Conservation (phyloP, 2,113 vertebrate genomes). For the Tupaia chinensis region DNA sequence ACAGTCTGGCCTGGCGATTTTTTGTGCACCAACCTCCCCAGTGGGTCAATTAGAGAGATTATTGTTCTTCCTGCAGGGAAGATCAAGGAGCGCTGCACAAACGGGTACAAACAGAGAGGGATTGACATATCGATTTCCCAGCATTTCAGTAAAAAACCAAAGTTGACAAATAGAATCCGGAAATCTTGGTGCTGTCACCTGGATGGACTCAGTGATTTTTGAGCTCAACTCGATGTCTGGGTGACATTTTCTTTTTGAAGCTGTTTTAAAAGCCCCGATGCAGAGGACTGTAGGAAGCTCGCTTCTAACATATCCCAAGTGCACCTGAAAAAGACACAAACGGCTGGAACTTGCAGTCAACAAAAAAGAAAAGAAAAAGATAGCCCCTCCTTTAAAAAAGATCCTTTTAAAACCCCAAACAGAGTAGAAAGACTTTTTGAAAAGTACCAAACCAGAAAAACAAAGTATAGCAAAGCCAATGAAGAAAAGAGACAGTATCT, state of each 20-base stretch:
- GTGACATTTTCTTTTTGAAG: constrained; percentile 65
- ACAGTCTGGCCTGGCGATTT: constrained; percentile 91
- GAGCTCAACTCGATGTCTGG: constrained; percentile 54
- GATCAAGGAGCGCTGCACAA: constrained; percentile 93
- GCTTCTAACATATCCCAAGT: constrained; percentile 23
- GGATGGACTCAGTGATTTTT: constrained; percentile 68
- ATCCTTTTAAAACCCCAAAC: background rate
- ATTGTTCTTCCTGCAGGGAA: constrained; percentile 99
- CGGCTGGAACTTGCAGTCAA: constrained; percentile 30
- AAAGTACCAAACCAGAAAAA: constrained; percentile 8
- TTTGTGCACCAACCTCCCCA: constrained; percentile 94
- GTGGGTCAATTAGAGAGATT: constrained; percentile 99
- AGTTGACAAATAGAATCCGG: constrained; percentile 85
- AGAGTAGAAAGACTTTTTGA: background rate
- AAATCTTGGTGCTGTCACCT: constrained; percentile 80
- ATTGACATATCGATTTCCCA: constrained; percentile 96
- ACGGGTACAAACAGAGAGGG: constrained; percentile 93
- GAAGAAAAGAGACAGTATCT: background rate
- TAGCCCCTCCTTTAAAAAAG: background rate
- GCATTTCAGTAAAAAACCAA: constrained; percentile 87
- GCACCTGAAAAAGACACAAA: constrained; percentile 51
- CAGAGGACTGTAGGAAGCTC: background rate
- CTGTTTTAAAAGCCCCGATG: background rate
- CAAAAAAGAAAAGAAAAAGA: background rate
- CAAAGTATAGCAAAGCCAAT: constrained; percentile 30